Percentiles rank a stretch among this genome's conserved stretches.
Evolutionary conservation across 2,888 invertebrate species (phyloP).

Genomic region (Galerucella pusilla): DNA sequence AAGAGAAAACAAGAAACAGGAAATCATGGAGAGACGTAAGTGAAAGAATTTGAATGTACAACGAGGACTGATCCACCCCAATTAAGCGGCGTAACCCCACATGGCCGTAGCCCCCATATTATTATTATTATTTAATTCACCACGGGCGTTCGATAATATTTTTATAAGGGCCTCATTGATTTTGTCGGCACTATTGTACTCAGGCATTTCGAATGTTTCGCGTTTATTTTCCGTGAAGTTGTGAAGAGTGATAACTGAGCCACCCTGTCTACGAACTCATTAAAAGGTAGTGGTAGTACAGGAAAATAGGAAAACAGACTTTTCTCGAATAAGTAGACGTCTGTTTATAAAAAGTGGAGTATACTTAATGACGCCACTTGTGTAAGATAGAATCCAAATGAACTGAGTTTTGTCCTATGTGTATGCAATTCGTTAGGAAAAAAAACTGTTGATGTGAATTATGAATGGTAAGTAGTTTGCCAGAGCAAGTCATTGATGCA

Average conservation of each 20-base stretch:
- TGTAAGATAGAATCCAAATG: constrained; percentile 20
- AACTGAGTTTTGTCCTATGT: constrained; percentile 18
- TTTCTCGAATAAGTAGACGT: constrained; percentile 24
- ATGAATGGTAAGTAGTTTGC: not conserved
- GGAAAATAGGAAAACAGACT: constrained; percentile 34
- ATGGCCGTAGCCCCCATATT: too few relatives aligned
- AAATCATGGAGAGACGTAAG: too few relatives aligned
- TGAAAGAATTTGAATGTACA: too few relatives aligned
- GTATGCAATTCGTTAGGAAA: constrained; percentile 14
- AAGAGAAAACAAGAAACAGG: too few relatives aligned
- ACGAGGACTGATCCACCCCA: too few relatives aligned
- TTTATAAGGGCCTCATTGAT: too few relatives aligned
- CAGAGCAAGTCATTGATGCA: not conserved
- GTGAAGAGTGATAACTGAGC: not conserved
- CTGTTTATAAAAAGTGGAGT: constrained; percentile 31
- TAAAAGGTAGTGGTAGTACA: constrained; percentile 30
- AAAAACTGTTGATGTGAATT: constrained; percentile 1
- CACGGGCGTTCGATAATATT: too few relatives aligned
- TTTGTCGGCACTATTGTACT: too few relatives aligned
- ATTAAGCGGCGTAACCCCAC: too few relatives aligned
- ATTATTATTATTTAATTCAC: too few relatives aligned
- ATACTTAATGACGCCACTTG: constrained; percentile 33
- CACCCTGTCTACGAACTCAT: constrained; percentile 19
- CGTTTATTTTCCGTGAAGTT: not conserved
- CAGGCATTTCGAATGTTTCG: not conserved